Conservation (phyloP, 2,888 invertebrate genomes). For the Prosapia bicincta region DNA sequence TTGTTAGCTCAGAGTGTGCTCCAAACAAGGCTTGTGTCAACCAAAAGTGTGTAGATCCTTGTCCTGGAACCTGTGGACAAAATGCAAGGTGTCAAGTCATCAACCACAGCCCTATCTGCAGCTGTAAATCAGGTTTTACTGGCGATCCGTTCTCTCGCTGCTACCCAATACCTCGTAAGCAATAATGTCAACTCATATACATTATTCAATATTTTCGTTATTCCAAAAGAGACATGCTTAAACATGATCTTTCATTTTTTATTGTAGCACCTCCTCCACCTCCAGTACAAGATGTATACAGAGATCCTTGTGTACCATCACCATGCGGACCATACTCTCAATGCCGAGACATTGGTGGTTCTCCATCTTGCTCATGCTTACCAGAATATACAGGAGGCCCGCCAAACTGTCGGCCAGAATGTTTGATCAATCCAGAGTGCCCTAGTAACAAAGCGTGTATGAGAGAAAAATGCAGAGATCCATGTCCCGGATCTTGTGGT, state of each 20-base stretch:
- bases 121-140: constrained; percentile 53
- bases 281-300: constrained; percentile 29
- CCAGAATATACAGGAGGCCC: constrained; percentile 72
- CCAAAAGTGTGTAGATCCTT: constrained; percentile 69
- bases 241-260: background rate
- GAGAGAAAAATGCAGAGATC: constrained; percentile 51
- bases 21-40: constrained; percentile 62
- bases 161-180: constrained; percentile 36
- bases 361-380: constrained; percentile 60
- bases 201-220: too few relatives aligned
- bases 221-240: too few relatives aligned
- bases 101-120: constrained; percentile 52
- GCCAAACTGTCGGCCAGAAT: constrained; percentile 53
- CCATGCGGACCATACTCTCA: constrained; percentile 51
- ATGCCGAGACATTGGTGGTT: constrained; percentile 44
- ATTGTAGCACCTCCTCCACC: constrained; percentile 43
- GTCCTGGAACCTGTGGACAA: constrained; percentile 67
- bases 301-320: constrained; percentile 47
- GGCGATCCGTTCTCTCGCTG: constrained; percentile 69
- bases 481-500: constrained; percentile 63
- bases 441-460: constrained; percentile 59
- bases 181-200: too few relatives aligned
- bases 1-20: constrained; percentile 62
- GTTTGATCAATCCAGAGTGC: constrained; percentile 49
- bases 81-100: constrained; percentile 59